A percentile compares a stretch with the other conserved stretches of the same genome.
These are phyloP conservation scores for Acestrorhynchus altus DNA, from an alignment of 2,797 vertebrate genomes.

Conservation along the genomic window DNA sequence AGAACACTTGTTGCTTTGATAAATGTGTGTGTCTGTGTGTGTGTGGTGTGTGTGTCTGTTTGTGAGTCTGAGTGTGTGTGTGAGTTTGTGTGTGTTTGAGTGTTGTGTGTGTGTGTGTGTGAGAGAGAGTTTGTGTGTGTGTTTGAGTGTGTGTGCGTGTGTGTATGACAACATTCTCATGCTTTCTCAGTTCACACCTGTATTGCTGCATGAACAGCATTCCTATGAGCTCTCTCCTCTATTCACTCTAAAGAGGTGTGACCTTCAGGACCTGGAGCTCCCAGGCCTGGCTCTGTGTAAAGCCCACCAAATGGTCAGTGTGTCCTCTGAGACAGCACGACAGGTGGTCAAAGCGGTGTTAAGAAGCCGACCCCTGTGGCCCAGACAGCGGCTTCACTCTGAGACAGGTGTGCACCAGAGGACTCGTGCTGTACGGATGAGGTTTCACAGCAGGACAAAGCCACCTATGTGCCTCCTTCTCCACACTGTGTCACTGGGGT, in stretches of 20 bases:
- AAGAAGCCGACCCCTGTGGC: constrained; percentile 4
- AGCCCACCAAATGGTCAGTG: constrained; percentile 25
- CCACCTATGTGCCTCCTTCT: constrained; percentile 16
- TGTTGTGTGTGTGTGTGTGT: constrained; percentile 13
- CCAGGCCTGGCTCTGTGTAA: neutral
- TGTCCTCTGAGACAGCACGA: constrained; percentile 40
- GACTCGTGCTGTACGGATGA: constrained; percentile 45
- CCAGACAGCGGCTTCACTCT: neutral
- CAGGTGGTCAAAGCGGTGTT: constrained; percentile 47
- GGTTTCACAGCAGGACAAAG: constrained; percentile 38
- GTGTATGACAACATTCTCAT: neutral
- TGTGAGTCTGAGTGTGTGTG: constrained; percentile 6
- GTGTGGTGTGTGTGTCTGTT: constrained; percentile 26
- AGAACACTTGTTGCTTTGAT: constrained; percentile 60
- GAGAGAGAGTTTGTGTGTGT: neutral
- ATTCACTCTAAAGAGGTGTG: neutral
- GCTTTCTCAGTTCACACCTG: too few species aligned
- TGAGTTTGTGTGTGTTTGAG: neutral
- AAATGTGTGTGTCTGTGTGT: constrained; percentile 26
- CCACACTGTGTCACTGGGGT: neutral
- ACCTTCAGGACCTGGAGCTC: neutral
- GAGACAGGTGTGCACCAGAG: constrained; percentile 40
- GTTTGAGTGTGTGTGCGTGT: neutral
- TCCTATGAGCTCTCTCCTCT: neutral
- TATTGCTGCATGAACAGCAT: neutral